Evolutionary conservation across 2,797 vertebrate genomes (phyloP).

Genomic region (Characodon lateralis): DNA sequence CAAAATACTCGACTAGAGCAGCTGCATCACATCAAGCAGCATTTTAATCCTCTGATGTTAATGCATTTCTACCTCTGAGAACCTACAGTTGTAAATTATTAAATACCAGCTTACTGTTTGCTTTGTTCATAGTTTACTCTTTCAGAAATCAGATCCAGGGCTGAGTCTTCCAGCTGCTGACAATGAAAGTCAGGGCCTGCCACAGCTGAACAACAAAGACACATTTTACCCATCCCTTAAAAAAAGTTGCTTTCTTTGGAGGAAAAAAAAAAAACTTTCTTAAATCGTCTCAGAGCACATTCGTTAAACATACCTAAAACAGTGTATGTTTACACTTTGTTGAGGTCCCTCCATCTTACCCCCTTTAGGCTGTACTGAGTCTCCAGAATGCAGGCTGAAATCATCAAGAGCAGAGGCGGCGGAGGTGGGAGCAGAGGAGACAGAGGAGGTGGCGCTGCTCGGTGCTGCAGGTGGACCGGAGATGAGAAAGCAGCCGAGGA

Average conservation of each 20-base stretch:
- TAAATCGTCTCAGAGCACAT: background rate
- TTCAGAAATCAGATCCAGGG: background rate
- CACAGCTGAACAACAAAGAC: background rate
- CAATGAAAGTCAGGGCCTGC: background rate
- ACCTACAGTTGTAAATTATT: background rate
- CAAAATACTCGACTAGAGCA: background rate
- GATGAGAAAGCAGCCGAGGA: conserved; percentile 91
- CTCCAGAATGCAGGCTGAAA: conserved; percentile 87
- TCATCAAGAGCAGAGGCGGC: conserved; percentile 84
- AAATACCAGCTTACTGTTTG: background rate
- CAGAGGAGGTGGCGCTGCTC: conserved; percentile 78
- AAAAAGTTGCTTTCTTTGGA: background rate
- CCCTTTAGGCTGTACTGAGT: conserved; percentile 84
- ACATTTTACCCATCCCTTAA: background rate
- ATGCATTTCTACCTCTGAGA: background rate
- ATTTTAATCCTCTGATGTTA: background rate
- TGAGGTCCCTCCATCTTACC: conserved; percentile 72
- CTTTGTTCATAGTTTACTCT: background rate
- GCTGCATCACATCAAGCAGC: background rate
- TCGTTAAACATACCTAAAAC: background rate
- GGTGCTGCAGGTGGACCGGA: conserved; percentile 83
- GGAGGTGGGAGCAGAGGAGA: conserved; percentile 83
- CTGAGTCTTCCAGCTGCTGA: background rate
- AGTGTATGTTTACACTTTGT: background rate
- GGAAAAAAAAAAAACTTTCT: background rate